These are phyloP conservation scores for Rhogogaster chlorosoma DNA, from an alignment of 2,888 invertebrate species.

Conservation along the genomic window DNA sequence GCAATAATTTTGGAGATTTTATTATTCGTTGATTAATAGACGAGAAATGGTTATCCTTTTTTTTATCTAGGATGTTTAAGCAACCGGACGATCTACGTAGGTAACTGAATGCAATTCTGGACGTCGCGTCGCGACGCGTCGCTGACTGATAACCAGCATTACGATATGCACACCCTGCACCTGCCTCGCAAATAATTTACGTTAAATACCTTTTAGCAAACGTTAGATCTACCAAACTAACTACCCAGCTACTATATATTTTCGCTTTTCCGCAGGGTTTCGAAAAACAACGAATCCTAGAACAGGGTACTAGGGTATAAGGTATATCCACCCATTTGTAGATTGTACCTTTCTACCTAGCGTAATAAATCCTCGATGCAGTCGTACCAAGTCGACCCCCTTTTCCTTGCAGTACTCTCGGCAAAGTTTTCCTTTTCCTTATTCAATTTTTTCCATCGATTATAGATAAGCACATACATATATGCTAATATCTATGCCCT, in stretches of 20 bases:
- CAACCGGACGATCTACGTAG: background rate
- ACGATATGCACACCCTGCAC: background rate
- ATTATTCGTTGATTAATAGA: background rate
- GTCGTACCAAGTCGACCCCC: background rate
- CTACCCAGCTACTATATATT: background rate
- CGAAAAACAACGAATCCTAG: background rate
- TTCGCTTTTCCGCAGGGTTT: background rate
- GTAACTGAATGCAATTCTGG: background rate
- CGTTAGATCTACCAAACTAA: background rate
- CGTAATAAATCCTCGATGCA: background rate
- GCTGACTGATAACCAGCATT: constrained; percentile 18
- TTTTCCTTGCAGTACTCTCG: background rate
- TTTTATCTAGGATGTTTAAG: background rate
- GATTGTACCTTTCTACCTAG: background rate
- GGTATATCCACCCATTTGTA: background rate
- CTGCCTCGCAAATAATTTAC: constrained; percentile 8
- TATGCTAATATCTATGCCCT: too few species aligned
- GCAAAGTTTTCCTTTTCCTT: background rate
- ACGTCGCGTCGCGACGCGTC: background rate
- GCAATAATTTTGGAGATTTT: background rate
- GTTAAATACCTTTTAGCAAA: constrained; percentile 36
- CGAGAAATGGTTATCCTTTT: background rate
- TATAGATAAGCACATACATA: background rate
- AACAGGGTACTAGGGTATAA: background rate
- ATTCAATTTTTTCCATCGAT: background rate